These are phyloP conservation scores for Pygathrix nemaeus DNA, from an alignment of 2,113 vertebrate species.

Conservation along the genomic window DNA sequence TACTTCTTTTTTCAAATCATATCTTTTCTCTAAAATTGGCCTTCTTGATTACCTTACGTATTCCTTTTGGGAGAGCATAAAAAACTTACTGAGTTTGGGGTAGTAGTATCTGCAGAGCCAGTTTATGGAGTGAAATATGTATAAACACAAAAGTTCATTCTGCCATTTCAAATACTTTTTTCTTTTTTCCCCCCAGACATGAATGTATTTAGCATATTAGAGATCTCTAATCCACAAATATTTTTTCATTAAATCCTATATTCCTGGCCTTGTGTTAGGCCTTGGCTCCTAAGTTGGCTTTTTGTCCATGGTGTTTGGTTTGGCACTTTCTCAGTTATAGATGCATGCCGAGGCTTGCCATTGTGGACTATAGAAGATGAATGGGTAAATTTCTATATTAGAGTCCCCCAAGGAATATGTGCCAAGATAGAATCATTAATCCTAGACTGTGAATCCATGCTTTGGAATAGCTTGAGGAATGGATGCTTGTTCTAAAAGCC, in stretches of 20 bases:
- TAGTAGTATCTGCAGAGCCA: neutral
- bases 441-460: neutral
- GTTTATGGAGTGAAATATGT: conserved; percentile 46
- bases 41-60: conserved; percentile 28
- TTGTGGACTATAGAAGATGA: conserved; percentile 39
- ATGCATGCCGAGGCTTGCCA: neutral
- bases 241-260: conserved; percentile 41
- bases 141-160: conserved; percentile 24
- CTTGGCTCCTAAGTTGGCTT: neutral
- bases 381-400: neutral
- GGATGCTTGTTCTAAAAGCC: conserved; percentile 1
- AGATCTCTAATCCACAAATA: neutral
- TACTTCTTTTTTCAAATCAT: conserved; percentile 3
- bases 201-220: neutral
- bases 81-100: neutral
- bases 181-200: neutral
- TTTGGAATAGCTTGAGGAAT: neutral
- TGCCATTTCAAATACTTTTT: neutral
- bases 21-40: conserved; percentile 36
- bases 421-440: neutral
- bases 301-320: conserved; percentile 27
- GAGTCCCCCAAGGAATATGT: neutral
- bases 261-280: neutral
- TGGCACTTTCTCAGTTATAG: neutral
- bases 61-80: neutral